Evolutionary conservation across 1,140 invertebrate species (phyloP).

Genomic region (Helicoverpa armigera): DNA sequence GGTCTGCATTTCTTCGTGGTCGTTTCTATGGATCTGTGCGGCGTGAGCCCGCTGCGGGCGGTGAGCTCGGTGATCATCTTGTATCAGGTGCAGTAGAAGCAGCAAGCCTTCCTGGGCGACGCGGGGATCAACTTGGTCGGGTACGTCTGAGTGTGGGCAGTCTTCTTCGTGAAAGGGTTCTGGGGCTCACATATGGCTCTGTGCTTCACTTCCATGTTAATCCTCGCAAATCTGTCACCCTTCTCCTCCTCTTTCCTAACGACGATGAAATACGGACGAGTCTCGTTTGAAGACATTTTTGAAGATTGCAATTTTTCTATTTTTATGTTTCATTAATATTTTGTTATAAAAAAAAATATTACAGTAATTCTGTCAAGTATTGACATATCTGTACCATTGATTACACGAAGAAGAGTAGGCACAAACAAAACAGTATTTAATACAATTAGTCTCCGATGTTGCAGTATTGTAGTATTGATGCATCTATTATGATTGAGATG

Average conservation of each 20-base stretch:
- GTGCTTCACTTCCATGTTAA: constrained; percentile 81
- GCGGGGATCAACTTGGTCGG: constrained; percentile 76
- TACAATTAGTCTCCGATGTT: no score
- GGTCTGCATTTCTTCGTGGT: constrained; percentile 59
- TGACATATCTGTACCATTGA: background rate
- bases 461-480: no score
- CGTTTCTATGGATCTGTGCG: constrained; percentile 56
- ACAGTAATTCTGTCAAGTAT: background rate
- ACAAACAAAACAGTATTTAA: no score
- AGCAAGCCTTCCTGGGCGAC: constrained; percentile 74
- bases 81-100: constrained; percentile 71
- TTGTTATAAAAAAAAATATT: background rate
- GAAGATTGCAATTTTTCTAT: constrained; percentile 9
- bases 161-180: constrained; percentile 80
- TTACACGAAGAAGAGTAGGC: background rate
- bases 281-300: constrained; percentile 78
- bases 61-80: constrained; percentile 28
- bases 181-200: constrained; percentile 58
- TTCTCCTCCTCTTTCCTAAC: constrained; percentile 81
- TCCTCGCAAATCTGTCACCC: constrained; percentile 76
- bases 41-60: constrained; percentile 51
- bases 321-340: constrained; percentile 9
- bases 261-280: constrained; percentile 76
- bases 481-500: no score
- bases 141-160: constrained; percentile 76